Evolutionary conservation across 2,797 vertebrate species (phyloP), one percentile per base, ranked within the genome.

Genomic region (Vultur gryphus): DNA sequence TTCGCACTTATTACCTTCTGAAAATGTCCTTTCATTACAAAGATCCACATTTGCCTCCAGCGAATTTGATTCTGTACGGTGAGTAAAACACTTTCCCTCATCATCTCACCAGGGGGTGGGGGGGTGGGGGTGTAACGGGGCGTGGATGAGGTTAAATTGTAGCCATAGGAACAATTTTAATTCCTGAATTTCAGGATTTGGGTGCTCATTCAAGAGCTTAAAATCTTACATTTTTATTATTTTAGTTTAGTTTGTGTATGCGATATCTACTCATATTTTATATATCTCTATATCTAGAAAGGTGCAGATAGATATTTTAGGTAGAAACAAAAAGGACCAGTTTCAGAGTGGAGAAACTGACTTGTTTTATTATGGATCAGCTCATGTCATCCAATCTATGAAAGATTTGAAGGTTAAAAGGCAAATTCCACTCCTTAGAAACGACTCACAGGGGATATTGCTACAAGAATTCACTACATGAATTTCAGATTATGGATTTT

Each of bases 371-470:
- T 90, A 84, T 71, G 39, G 48, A 71, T 80, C 48, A 80, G 65
- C 66, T 84, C 54, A 46, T 52, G 43, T 59, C 49, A 87, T 31
- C 14, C 54, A 43, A 21, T 41, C 48, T 80, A 37, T 80, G 31
- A 81, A 88, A 81, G 21, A 43, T 43, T 66, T 77, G 33, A 85
- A 90, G 59, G 79, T 84, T 81, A 84, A 84, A 87, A 84, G 35
- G 37, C 25, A 80, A 71, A 84, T 84, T 80, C 28, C 21, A 48
- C 39, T 62, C 80, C n/a, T 87, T 52, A 62, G n/a, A 87, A 86
- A 70, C 1, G 2, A 48, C 17, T 77, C 44, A 20, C 31, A 49
- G 25, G 24, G 39, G 16, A 81, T 76, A 55, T 43, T 67, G 29
- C 26, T 67, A 61, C 48, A 81, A 52, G 17, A 84, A 21, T 69